Evolutionary conservation across 1,140 invertebrate species (phyloP).

Genomic region (Diachasma alloeum): DNA sequence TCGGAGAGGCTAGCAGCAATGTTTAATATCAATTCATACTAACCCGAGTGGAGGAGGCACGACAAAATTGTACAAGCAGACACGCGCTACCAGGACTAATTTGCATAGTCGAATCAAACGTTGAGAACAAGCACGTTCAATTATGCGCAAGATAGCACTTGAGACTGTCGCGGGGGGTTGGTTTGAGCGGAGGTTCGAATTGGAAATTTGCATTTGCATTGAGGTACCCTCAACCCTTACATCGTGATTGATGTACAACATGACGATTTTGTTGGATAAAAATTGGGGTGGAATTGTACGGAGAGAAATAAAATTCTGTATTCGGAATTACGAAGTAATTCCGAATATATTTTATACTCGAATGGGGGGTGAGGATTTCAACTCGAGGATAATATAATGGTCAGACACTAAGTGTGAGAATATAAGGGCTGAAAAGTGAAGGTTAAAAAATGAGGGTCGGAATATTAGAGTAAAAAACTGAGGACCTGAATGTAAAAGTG

Average conservation of each 20-base stretch:
- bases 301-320: too few relatives aligned
- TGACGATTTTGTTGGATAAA: neutral
- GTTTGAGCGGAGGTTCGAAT: slow-evolving; percentile 5
- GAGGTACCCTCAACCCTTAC: neutral
- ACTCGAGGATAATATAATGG: too few relatives aligned
- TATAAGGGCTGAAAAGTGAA: too few relatives aligned
- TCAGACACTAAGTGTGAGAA: too few relatives aligned
- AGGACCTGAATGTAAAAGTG: too few relatives aligned
- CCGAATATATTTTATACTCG: too few relatives aligned
- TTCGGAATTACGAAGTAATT: too few relatives aligned
- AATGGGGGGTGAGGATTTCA: too few relatives aligned
- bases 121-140: slow-evolving; percentile 44
- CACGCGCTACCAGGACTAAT: slow-evolving; percentile 29
- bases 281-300: too few relatives aligned
- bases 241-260: neutral
- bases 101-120: slow-evolving; percentile 41
- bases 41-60: slow-evolving; percentile 2
- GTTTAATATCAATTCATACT: slow-evolving; percentile 15
- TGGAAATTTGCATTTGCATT: slow-evolving; percentile 20
- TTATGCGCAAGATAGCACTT: slow-evolving; percentile 34
- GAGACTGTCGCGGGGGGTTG: neutral
- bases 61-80: slow-evolving; percentile 16
- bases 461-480: too few relatives aligned
- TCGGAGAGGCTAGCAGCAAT: neutral
- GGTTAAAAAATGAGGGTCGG: too few relatives aligned